These are phyloP conservation scores for Ylistrum balloti DNA, from an alignment of 1,140 invertebrate genomes.

Conservation along the genomic window DNA sequence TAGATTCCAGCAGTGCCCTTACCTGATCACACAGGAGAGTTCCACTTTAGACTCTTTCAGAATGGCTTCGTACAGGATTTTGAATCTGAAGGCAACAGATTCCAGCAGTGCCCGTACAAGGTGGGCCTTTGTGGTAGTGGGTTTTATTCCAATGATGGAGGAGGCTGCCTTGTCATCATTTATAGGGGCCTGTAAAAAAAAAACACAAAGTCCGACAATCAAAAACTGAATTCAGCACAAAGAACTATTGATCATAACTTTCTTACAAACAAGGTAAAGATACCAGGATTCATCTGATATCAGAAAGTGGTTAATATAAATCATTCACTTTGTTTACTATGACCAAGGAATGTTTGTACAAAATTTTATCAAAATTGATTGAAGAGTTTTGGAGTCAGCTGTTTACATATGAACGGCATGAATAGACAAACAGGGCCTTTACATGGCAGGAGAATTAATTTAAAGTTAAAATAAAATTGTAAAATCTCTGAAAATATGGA, in stretches of 20 bases:
- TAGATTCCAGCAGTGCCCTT: slow-evolving; percentile 82
- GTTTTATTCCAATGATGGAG: slow-evolving; percentile 93
- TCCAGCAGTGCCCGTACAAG: slow-evolving; percentile 89
- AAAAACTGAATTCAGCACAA: no score
- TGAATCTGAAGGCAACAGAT: slow-evolving; percentile 92
- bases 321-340: no score
- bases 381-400: no score
- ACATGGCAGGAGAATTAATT: no score
- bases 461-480: no score
- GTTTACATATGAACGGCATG: no score
- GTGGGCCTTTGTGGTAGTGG: slow-evolving; percentile 90
- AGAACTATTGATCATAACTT: neutral
- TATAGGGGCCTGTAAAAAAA: slow-evolving; percentile 88
- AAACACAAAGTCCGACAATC: slow-evolving; percentile 15
- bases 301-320: no score
- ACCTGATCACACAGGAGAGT: slow-evolving; percentile 73
- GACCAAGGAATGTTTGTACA: no score
- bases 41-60: slow-evolving; percentile 75
- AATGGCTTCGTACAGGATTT: slow-evolving; percentile 89
- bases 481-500: no score
- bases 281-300: no score
- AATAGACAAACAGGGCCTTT: no score
- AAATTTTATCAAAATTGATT: no score
- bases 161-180: slow-evolving; percentile 92
- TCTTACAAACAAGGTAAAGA: neutral